phyloP scores from a whole-genome alignment of 2,888 invertebrate genomes.

The Galeopsomyia nigrocyanea region DNA sequence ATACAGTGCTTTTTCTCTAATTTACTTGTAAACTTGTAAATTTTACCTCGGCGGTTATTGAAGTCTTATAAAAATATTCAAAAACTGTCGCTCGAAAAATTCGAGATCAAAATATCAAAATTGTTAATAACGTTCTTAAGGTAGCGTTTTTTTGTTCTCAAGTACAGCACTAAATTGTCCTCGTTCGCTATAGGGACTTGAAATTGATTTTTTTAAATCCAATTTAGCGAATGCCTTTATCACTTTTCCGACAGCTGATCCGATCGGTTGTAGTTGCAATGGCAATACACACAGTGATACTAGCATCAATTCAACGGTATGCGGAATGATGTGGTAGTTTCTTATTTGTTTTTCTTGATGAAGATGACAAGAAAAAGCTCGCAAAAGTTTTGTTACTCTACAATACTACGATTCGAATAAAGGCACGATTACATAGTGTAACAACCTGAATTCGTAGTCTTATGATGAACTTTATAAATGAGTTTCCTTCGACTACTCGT shows the following conservation, averaged over 20 bases:
- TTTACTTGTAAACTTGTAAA: slow-evolving; percentile 3
- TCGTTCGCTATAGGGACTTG: background rate
- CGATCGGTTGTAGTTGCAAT: slow-evolving; percentile 20
- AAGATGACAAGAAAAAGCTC: slow-evolving; percentile 4
- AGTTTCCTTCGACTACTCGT: background rate
- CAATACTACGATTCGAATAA: background rate
- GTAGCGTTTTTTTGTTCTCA: background rate
- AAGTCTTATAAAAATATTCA: slow-evolving; percentile 12
- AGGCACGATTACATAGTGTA: slow-evolving; percentile 21
- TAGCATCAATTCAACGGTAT: no score
- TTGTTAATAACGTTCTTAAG: background rate
- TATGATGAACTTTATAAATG: slow-evolving; percentile 9
- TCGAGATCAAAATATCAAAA: background rate
- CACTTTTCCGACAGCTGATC: slow-evolving; percentile 36
- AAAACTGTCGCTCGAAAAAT: slow-evolving; percentile 19
- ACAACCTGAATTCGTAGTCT: background rate
- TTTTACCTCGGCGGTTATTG: slow-evolving; percentile 6
- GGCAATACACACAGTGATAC: slow-evolving; percentile 4
- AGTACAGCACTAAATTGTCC: slow-evolving; percentile 2
- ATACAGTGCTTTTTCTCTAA: slow-evolving; percentile 5
- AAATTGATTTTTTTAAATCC: slow-evolving; percentile 27
- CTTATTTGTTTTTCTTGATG: background rate
- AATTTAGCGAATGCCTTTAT: slow-evolving; percentile 7
- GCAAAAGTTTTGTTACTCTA: slow-evolving; percentile 22
- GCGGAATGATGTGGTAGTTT: no score